Conservation (phyloP, 2,113 vertebrate genomes). For the Cottus gobio region DNA sequence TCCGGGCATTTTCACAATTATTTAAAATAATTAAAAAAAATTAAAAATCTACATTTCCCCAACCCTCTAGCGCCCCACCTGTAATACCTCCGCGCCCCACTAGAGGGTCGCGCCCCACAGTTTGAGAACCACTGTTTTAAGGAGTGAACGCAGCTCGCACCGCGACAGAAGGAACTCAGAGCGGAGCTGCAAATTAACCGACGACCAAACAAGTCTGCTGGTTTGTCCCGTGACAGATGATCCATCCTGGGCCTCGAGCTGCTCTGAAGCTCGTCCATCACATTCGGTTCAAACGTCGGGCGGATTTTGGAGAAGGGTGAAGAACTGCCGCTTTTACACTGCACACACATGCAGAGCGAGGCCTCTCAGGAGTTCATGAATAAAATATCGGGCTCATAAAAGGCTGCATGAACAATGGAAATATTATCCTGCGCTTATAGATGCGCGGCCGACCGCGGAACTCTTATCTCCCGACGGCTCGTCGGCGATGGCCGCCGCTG, state of each 20-base stretch:
- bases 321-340: too few species aligned
- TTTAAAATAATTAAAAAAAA: too few species aligned
- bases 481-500: slow-evolving; percentile 50
- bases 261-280: slow-evolving; percentile 65
- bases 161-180: slow-evolving; percentile 15
- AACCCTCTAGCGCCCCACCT: too few species aligned
- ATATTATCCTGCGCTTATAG: slow-evolving; percentile 82
- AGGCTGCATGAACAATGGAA: slow-evolving; percentile 76
- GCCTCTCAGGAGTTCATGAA: slow-evolving; percentile 76
- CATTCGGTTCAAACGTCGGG: slow-evolving; percentile 1
- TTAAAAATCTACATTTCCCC: too few species aligned
- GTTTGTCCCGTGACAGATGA: slow-evolving; percentile 55
- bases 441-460: slow-evolving; percentile 58
- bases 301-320: slow-evolving; percentile 63
- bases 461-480: slow-evolving; percentile 72
- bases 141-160: slow-evolving; percentile 47
- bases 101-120: too few species aligned
- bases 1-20: too few species aligned
- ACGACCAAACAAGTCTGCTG: slow-evolving; percentile 17
- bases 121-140: too few species aligned
- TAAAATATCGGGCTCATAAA: slow-evolving; percentile 73
- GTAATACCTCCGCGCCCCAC: too few species aligned
- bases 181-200: slow-evolving; percentile 30
- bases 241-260: slow-evolving; percentile 38
- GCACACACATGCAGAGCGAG: slow-evolving; percentile 34